Conservation (phyloP, 2,797 vertebrate species). For the Sebastes vulpes region DNA sequence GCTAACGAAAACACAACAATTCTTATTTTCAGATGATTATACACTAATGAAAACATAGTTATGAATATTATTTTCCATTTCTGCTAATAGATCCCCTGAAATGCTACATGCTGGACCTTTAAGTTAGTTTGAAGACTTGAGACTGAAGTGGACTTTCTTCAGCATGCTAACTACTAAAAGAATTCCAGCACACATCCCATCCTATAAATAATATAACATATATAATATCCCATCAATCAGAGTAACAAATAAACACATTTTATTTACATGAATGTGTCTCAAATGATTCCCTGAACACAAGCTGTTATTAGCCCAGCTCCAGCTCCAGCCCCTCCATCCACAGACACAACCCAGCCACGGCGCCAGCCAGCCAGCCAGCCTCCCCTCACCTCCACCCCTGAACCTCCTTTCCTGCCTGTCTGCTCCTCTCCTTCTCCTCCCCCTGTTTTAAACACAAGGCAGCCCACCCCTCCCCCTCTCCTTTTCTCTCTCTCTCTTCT, state of each 20-base stretch:
- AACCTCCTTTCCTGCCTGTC: conserved; percentile 63
- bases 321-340: conserved; percentile 21
- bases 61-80: too few species aligned
- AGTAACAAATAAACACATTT: not conserved
- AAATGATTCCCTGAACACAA: conserved; percentile 15
- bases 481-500: conserved; percentile 36
- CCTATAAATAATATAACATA: not conserved
- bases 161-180: not conserved
- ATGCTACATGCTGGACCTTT: too few species aligned
- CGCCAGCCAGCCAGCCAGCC: conserved; percentile 30
- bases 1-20: too few species aligned
- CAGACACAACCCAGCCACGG: conserved; percentile 60
- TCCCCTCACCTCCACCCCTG: conserved; percentile 69
- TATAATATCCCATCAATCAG: not conserved
- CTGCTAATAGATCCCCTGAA: accelerated
- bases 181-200: too few species aligned
- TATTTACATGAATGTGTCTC: conserved; percentile 20
- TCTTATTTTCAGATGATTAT: accelerated
- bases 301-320: conserved; percentile 42
- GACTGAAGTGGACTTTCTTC: not conserved
- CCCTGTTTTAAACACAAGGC: conserved; percentile 62
- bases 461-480: conserved; percentile 50
- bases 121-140: not conserved
- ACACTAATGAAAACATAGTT: too few species aligned
- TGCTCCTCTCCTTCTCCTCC: conserved; percentile 53